These are phyloP conservation scores for Myrmophylax atrothorax DNA, from an alignment of 2,113 vertebrate species.

Conservation along the genomic window DNA sequence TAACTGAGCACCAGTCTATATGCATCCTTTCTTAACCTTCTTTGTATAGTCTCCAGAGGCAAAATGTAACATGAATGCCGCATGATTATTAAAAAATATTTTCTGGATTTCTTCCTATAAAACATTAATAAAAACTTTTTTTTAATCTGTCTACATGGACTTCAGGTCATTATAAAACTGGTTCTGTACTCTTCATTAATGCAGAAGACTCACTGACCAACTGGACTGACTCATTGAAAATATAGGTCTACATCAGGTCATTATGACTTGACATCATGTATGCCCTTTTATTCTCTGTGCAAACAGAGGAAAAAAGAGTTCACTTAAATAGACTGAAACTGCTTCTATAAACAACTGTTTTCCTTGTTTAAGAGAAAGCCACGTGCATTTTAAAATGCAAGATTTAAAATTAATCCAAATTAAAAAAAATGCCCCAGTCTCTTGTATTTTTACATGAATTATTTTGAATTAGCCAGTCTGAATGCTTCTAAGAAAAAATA, in stretches of 20 bases:
- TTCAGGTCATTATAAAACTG: not conserved
- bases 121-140: not conserved
- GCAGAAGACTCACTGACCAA: not conserved
- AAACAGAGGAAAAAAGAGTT: not conserved
- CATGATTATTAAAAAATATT: not conserved
- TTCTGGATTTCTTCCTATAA: not conserved
- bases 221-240: not conserved
- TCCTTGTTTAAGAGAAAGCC: not conserved
- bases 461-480: not conserved
- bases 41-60: not conserved
- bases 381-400: not conserved
- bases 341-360: not conserved
- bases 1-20: not conserved
- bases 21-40: not conserved
- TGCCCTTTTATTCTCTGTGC: not conserved
- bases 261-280: not conserved
- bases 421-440: not conserved
- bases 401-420: not conserved
- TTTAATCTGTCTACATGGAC: not conserved
- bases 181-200: not conserved
- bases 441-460: not conserved
- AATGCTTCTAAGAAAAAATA: not conserved
- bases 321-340: not conserved
- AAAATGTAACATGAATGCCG: not conserved
- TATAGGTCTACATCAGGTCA: not conserved